These are phyloP conservation scores for Ceyx melanurus DNA, from an alignment of 2,113 vertebrate genomes.

Conservation along the genomic window DNA sequence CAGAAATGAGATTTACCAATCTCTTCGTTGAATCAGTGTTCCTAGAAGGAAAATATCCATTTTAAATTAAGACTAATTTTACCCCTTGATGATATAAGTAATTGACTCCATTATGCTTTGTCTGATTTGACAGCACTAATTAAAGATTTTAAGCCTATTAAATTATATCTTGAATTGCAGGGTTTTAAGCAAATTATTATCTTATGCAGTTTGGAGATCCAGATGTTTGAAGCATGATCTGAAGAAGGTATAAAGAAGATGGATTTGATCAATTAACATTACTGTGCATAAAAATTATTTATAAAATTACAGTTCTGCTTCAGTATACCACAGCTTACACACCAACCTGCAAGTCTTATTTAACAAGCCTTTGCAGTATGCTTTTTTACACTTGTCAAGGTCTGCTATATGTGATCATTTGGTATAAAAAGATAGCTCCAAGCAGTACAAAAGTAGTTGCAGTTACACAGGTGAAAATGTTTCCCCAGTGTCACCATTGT, in stretches of 20 bases:
- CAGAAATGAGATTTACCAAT: not conserved
- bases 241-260: not conserved
- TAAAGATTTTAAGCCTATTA: constrained; percentile 20
- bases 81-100: not conserved
- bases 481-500: not conserved
- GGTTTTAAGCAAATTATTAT: not conserved
- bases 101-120: not conserved
- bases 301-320: not conserved
- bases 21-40: not conserved
- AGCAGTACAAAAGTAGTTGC: not conserved
- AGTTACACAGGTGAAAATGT: not conserved
- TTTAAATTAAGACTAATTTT: constrained; percentile 33
- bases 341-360: not conserved
- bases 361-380: not conserved
- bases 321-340: not conserved
- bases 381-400: not conserved
- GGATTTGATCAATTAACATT: not conserved
- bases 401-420: not conserved
- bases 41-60: not conserved
- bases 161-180: not conserved
- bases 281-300: not conserved
- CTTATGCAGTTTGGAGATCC: not conserved
- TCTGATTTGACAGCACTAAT: constrained; percentile 31
- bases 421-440: not conserved
- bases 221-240: not conserved